These are phyloP conservation scores for Scolopax rusticola DNA, from an alignment of 2,797 vertebrate species.

Conservation along the genomic window DNA sequence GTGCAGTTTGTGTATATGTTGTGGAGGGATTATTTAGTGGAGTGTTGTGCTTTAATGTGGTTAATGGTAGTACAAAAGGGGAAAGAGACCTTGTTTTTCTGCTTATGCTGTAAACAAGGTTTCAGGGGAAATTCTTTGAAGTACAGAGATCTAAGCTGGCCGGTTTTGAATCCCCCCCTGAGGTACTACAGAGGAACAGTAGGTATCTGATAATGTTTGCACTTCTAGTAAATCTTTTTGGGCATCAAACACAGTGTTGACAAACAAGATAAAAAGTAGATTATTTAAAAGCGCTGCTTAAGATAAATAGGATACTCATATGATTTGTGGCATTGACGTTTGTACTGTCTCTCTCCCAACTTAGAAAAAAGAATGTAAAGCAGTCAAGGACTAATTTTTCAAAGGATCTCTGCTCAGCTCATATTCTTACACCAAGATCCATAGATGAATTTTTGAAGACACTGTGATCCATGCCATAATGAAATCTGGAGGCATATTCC, in stretches of 20 bases:
- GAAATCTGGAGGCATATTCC: neutral
- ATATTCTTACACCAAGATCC: neutral
- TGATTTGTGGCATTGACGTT: constrained; percentile 32
- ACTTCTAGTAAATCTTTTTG: constrained; percentile 73
- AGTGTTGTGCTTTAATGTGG: constrained; percentile 70
- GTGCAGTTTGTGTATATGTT: neutral
- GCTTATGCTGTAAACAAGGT: constrained; percentile 76
- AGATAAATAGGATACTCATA: constrained; percentile 41
- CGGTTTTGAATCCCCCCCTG: constrained; percentile 62
- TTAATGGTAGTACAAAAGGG: constrained; percentile 72
- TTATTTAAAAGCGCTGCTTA: constrained; percentile 66
- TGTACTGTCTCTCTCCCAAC: constrained; percentile 13
- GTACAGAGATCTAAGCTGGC: constrained; percentile 76
- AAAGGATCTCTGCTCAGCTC: neutral
- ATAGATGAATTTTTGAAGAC: neutral
- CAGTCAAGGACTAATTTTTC: neutral
- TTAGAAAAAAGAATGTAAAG: neutral
- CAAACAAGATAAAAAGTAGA: constrained; percentile 68
- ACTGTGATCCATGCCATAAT: neutral
- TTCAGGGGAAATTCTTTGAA: constrained; percentile 81
- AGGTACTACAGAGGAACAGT: constrained; percentile 74
- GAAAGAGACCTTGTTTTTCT: constrained; percentile 72
- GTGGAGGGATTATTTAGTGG: constrained; percentile 56
- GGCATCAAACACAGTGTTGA: constrained; percentile 75
- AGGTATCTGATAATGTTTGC: constrained; percentile 76